A percentile compares a stretch with the other conserved stretches of the same genome.
phyloP scores from a whole-genome alignment of 1,140 invertebrate genomes.

The Bacillus rossius region DNA sequence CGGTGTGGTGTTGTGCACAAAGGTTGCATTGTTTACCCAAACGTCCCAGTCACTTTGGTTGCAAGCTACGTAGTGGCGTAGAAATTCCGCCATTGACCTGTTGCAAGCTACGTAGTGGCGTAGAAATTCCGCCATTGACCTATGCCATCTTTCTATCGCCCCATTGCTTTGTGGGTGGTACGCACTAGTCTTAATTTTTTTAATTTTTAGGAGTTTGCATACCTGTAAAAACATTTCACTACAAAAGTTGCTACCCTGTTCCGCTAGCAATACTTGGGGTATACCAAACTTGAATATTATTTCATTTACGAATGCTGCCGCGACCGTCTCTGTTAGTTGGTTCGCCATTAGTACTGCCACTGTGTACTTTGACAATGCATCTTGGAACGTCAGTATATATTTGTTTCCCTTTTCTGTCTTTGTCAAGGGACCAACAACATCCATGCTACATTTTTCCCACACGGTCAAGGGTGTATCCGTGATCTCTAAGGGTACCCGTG shows the following conservation, averaged over 20 bases:
- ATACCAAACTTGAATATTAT: background rate
- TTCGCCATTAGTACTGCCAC: conserved; percentile 8
- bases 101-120: conserved; percentile 27
- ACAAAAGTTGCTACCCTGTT: background rate
- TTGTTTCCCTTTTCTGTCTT: conserved; percentile 9
- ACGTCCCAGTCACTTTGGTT: conserved; percentile 33
- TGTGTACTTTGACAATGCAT: conserved; percentile 16
- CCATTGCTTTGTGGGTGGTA: conserved; percentile 29
- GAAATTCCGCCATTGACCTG: too few relatives aligned
- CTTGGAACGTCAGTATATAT: conserved; percentile 17
- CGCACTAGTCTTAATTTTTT: conserved; percentile 19
- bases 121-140: too few relatives aligned
- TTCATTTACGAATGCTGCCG: background rate
- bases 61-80: conserved; percentile 19
- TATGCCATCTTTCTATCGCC: conserved; percentile 26
- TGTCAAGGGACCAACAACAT: conserved; percentile 18
- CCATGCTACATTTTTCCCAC: conserved; percentile 5
- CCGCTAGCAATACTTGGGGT: background rate
- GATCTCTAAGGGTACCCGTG: background rate
- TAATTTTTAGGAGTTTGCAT: background rate
- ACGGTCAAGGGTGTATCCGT: background rate
- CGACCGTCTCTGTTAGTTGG: conserved; percentile 2
- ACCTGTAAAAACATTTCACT: background rate
- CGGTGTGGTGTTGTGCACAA: conserved; percentile 30
- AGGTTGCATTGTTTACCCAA: conserved; percentile 2